These are phyloP conservation scores for Garrulus glandarius DNA, from an alignment of 2,797 vertebrate species.

Conservation along the genomic window DNA sequence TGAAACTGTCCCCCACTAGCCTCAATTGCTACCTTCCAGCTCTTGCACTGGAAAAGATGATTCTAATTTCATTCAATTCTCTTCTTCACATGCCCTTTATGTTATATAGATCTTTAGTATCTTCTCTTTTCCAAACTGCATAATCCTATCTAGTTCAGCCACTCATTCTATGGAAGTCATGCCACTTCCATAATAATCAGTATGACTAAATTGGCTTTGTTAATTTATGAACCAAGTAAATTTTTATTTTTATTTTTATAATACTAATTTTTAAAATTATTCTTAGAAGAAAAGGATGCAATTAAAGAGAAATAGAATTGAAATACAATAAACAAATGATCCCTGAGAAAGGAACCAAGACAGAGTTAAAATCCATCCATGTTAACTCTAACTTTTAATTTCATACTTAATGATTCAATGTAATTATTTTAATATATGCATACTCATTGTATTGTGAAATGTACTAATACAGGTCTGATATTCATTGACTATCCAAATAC, in stretches of 20 bases:
- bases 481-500: background rate
- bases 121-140: background rate
- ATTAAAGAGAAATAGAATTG: background rate
- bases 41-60: background rate
- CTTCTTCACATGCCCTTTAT: background rate
- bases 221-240: background rate
- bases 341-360: background rate
- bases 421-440: background rate
- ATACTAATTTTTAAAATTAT: background rate
- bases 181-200: background rate
- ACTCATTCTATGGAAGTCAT: background rate
- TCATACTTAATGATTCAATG: background rate
- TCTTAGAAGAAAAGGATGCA: background rate
- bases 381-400: background rate
- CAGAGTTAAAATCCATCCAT: background rate
- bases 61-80: background rate
- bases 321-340: background rate
- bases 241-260: background rate
- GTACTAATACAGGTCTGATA: background rate
- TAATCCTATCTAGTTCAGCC: background rate
- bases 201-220: background rate
- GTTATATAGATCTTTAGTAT: background rate
- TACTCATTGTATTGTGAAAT: background rate
- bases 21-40: background rate
- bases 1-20: background rate